phyloP scores from a whole-genome alignment of 2,888 invertebrate genomes.

The Desoria tigrina region DNA sequence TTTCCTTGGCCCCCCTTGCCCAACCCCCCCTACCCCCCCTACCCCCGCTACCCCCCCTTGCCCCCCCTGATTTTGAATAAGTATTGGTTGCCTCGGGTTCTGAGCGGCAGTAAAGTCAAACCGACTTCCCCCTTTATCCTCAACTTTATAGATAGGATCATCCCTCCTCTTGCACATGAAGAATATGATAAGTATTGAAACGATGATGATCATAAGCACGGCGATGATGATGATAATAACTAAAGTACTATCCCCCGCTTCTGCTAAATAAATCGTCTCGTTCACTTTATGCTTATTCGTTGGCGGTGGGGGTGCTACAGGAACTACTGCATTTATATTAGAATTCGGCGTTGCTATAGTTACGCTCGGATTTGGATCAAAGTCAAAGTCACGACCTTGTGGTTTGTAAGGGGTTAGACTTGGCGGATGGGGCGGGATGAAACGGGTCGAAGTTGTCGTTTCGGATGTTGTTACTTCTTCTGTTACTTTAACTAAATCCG shows the following conservation, averaged over 20 bases:
- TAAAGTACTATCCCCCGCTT: constrained; percentile 72
- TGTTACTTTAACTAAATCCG: too few species aligned
- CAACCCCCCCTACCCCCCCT: constrained; percentile 59
- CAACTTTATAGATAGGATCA: constrained; percentile 90
- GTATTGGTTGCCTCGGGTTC: too few species aligned
- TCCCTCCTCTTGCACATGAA: constrained; percentile 81
- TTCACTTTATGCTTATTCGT: not conserved
- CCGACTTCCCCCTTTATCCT: constrained; percentile 63
- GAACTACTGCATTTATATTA: too few species aligned
- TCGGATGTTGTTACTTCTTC: too few species aligned
- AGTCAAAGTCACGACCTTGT: constrained; percentile 27
- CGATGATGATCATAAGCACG: constrained; percentile 79
- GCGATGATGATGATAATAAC: constrained; percentile 83
- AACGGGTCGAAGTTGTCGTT: constrained; percentile 47
- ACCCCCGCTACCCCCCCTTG: too few species aligned
- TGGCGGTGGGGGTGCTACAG: too few species aligned
- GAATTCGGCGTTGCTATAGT: constrained; percentile 31
- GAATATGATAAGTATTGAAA: constrained; percentile 65
- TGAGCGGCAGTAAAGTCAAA: too few species aligned
- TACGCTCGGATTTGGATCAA: constrained; percentile 53
- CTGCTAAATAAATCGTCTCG: constrained; percentile 65
- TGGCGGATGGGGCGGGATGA: constrained; percentile 45
- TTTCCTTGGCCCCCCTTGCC: constrained; percentile 56
- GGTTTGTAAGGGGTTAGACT: too few species aligned
- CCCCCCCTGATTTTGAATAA: too few species aligned